Conservation (phyloP, 2,888 invertebrate genomes). For the Cryptophagus acutangulus region DNA sequence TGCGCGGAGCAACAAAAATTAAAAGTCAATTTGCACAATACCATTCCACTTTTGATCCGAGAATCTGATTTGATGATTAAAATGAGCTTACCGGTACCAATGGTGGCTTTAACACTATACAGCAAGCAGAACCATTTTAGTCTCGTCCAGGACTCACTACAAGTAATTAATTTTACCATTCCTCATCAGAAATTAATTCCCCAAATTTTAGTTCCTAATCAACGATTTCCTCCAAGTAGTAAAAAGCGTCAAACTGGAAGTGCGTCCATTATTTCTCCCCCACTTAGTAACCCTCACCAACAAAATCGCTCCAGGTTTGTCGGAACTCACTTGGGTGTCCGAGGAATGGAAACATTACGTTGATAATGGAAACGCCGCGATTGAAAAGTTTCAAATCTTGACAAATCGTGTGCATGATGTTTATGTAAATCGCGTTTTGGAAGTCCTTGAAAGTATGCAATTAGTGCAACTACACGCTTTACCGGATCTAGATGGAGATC, state of each 20-base stretch:
- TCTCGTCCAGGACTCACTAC: slow-evolving; percentile 69
- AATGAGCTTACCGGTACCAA: slow-evolving; percentile 74
- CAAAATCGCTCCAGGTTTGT: slow-evolving; percentile 76
- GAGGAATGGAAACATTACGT: slow-evolving; percentile 76
- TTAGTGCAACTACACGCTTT: slow-evolving; percentile 74
- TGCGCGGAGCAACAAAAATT: slow-evolving; percentile 61
- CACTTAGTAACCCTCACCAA: slow-evolving; percentile 80
- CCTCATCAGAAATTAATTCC: too few relatives aligned
- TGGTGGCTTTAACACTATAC: slow-evolving; percentile 73
- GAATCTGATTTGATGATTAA: slow-evolving; percentile 84
- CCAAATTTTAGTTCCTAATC: slow-evolving; percentile 60
- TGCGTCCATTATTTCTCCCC: slow-evolving; percentile 83
- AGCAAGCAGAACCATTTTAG: slow-evolving; percentile 73
- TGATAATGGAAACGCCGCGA: slow-evolving; percentile 67
- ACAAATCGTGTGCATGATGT: slow-evolving; percentile 82
- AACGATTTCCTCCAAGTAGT: slow-evolving; percentile 71
- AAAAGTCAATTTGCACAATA: slow-evolving; percentile 71
- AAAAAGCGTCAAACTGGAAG: slow-evolving; percentile 75
- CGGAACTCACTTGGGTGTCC: slow-evolving; percentile 81
- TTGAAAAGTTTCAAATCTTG: slow-evolving; percentile 73
- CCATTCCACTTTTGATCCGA: slow-evolving; percentile 69
- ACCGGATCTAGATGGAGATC: slow-evolving; percentile 71
- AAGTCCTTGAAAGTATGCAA: slow-evolving; percentile 83
- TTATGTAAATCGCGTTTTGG: slow-evolving; percentile 83
- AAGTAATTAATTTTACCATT: slow-evolving; percentile 55